A percentile compares a stretch with the other conserved stretches of the same genome.
phyloP scores from a whole-genome alignment of 2,797 vertebrate genomes.

The Echeneis naucrates region DNA sequence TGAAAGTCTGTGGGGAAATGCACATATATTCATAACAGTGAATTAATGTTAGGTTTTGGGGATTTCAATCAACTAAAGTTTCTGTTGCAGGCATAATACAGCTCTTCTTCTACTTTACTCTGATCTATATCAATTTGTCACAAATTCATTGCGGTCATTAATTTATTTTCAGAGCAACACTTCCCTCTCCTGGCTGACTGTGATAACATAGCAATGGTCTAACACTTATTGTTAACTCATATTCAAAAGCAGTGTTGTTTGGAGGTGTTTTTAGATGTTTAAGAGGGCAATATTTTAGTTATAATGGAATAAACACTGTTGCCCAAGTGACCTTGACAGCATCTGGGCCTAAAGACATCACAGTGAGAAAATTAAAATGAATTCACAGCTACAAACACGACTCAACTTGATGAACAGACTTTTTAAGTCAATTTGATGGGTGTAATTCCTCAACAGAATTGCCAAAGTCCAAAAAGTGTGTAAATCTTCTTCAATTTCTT shows the following conservation, averaged over 20 bases:
- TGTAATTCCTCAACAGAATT: no score
- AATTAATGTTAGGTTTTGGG: no score
- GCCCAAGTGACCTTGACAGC: background rate
- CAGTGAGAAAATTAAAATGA: background rate
- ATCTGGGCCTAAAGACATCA: background rate
- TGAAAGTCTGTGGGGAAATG: background rate
- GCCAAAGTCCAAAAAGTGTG: no score
- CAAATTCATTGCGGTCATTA: background rate
- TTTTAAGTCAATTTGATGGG: background rate
- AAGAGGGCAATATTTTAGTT: background rate
- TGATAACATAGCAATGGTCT: background rate
- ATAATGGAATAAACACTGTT: background rate
- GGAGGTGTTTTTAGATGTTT: background rate
- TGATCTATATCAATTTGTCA: background rate
- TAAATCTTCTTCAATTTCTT: no score
- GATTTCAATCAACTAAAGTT: background rate
- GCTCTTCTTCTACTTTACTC: no score
- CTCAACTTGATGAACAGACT: background rate
- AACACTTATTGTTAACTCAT: background rate
- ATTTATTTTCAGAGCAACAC: constrained; percentile 23
- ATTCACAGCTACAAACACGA: background rate
- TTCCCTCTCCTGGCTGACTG: constrained; percentile 26
- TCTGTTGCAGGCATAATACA: background rate
- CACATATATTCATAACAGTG: background rate
- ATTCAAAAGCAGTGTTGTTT: background rate